Percentiles rank a stretch among this genome's conserved stretches.
phyloP scores from a whole-genome alignment of 2,888 invertebrate species.

The Erannis defoliaria region DNA sequence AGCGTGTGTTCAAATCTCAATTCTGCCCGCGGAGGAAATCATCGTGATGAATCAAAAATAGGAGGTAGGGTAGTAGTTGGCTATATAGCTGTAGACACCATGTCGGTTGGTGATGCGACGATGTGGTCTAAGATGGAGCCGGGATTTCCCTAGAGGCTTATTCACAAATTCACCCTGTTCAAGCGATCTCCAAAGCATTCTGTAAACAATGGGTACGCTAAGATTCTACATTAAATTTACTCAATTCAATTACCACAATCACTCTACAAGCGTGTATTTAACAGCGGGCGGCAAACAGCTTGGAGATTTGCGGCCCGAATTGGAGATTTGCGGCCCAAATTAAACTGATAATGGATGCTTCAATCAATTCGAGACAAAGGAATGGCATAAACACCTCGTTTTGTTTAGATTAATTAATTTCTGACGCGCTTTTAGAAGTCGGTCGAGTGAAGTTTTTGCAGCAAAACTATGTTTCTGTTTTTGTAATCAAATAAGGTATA shows the following conservation, averaged over 20 bases:
- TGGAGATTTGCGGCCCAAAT: constrained; percentile 21
- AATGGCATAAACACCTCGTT: constrained; percentile 30
- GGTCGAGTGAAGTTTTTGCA: neutral
- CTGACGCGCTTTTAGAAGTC: constrained; percentile 4
- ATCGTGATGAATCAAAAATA: no score
- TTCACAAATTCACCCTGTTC: no score
- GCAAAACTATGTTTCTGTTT: neutral
- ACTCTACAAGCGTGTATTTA: constrained; percentile 14
- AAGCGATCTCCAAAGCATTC: neutral
- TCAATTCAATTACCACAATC: constrained; percentile 24
- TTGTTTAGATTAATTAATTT: constrained; percentile 26
- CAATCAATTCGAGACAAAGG: constrained; percentile 32
- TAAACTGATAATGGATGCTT: constrained; percentile 33
- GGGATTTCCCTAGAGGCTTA: no score
- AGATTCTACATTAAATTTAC: constrained; percentile 1
- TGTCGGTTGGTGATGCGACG: no score
- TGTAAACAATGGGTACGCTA: neutral
- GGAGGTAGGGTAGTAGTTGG: no score
- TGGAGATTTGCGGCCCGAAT: constrained; percentile 12
- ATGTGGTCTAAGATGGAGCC: no score
- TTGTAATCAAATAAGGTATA: no score
- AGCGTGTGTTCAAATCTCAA: no score
- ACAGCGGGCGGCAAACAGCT: constrained; percentile 8
- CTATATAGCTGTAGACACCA: no score
- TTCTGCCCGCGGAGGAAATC: no score